Percentiles rank a stretch among this genome's conserved stretches.
These are phyloP conservation scores for Sebastes aleutianus DNA, from an alignment of 2,797 vertebrate species.

Conservation along the genomic window DNA sequence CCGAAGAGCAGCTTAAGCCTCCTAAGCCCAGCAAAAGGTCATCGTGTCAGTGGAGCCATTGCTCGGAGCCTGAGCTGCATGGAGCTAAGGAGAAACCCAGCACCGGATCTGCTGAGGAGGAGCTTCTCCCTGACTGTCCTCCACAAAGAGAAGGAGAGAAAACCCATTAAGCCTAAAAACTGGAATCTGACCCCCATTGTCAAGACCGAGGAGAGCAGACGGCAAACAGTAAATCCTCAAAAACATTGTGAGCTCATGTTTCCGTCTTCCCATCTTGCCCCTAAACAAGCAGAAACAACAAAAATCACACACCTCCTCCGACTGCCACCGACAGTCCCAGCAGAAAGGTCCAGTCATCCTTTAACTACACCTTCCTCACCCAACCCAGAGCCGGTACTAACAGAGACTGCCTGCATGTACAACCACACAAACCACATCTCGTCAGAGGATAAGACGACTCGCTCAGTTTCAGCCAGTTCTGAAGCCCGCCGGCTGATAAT, in stretches of 20 bases:
- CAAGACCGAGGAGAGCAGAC: not conserved
- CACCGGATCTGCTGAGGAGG: conserved; percentile 68
- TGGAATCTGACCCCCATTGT: not conserved
- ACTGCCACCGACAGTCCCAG: conserved; percentile 77
- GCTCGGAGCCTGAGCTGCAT: conserved; percentile 84
- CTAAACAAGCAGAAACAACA: conserved; percentile 49
- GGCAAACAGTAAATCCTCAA: not conserved
- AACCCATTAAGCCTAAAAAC: conserved; percentile 10
- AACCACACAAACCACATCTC: conserved; percentile 44
- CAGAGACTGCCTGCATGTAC: conserved; percentile 54
- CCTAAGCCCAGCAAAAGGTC: conserved; percentile 42
- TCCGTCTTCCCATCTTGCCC: not conserved
- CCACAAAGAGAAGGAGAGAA: conserved; percentile 63
- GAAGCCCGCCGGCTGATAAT: conserved; percentile 82
- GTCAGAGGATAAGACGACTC: not conserved
- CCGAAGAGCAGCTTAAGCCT: conserved; percentile 23
- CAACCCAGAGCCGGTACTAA: conserved; percentile 56
- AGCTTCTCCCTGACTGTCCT: conserved; percentile 85
- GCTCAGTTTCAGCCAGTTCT: conserved; percentile 74
- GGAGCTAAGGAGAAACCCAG: conserved; percentile 69
- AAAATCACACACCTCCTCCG: conserved; percentile 57
- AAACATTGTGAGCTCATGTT: not conserved
- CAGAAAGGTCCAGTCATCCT: conserved; percentile 79
- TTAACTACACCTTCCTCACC: conserved; percentile 55
- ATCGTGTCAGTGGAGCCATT: conserved; percentile 46